Conservation (phyloP, 1,140 invertebrate genomes). For the Geopemphigus sp. region DNA sequence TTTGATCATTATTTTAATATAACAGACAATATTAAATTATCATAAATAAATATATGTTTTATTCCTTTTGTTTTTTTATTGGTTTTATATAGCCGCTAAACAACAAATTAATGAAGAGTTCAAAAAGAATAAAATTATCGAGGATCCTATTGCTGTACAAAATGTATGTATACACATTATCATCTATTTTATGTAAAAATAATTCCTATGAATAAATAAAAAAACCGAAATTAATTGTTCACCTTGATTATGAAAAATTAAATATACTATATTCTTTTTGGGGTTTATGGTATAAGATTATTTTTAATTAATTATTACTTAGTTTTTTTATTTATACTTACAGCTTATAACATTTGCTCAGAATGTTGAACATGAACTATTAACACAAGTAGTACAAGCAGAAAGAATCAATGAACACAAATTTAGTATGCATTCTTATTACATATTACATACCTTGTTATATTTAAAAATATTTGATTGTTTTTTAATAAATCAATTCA, state of each 20-base stretch:
- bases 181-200: not conserved
- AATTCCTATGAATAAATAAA: too few relatives aligned
- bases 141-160: slow-evolving; percentile 7
- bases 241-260: too few relatives aligned
- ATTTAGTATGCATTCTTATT: slow-evolving; percentile 27
- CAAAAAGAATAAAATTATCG: slow-evolving; percentile 40
- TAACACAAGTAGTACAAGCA: slow-evolving; percentile 39
- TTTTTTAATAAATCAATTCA: too few relatives aligned
- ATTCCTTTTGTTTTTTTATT: too few relatives aligned
- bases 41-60: too few relatives aligned
- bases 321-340: not conserved
- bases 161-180: slow-evolving; percentile 11
- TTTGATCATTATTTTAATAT: not conserved
- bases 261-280: too few relatives aligned
- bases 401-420: slow-evolving; percentile 30
- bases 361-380: slow-evolving; percentile 36
- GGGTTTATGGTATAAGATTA: too few relatives aligned
- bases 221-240: too few relatives aligned
- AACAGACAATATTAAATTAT: too few relatives aligned
- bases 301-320: not conserved
- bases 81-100: slow-evolving; percentile 7
- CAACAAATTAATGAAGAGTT: slow-evolving; percentile 41
- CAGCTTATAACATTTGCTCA: slow-evolving; percentile 24
- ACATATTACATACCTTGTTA: not conserved
- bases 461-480: too few relatives aligned